Conservation (phyloP, 2,888 invertebrate species). For the Atrina japonica region DNA sequence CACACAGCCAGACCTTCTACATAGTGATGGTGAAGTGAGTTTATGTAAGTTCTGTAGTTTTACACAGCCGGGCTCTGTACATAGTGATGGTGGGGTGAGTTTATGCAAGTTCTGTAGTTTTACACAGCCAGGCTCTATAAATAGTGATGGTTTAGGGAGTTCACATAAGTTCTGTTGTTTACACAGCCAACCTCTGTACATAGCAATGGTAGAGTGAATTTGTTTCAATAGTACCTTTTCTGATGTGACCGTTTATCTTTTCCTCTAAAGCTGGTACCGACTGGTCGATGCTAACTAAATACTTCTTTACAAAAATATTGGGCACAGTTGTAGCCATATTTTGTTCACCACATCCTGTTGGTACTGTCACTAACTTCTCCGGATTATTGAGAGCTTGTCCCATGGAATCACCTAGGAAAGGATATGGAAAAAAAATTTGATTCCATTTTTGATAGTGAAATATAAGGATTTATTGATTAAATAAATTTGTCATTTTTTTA, state of each 20-base stretch:
- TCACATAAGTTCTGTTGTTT: not conserved
- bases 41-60: too few relatives aligned
- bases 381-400: constrained; percentile 80
- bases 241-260: constrained; percentile 48
- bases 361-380: constrained; percentile 85
- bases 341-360: constrained; percentile 90
- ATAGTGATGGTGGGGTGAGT: too few relatives aligned
- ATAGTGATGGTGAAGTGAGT: too few relatives aligned
- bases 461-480: too few relatives aligned
- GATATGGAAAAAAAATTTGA: not conserved
- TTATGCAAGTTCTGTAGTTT: not conserved
- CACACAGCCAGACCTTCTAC: too few relatives aligned
- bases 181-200: not conserved
- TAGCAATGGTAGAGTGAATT: not conserved
- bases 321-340: constrained; percentile 89
- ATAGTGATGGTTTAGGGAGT: too few relatives aligned
- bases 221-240: constrained; percentile 37
- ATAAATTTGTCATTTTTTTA: too few relatives aligned
- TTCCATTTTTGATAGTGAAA: too few relatives aligned
- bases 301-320: constrained; percentile 86
- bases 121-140: too few relatives aligned
- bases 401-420: constrained; percentile 73
- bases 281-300: constrained; percentile 81
- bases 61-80: too few relatives aligned
- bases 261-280: not conserved